Conservation (phyloP, 2,113 vertebrate species). For the Ammodytes marinus region DNA sequence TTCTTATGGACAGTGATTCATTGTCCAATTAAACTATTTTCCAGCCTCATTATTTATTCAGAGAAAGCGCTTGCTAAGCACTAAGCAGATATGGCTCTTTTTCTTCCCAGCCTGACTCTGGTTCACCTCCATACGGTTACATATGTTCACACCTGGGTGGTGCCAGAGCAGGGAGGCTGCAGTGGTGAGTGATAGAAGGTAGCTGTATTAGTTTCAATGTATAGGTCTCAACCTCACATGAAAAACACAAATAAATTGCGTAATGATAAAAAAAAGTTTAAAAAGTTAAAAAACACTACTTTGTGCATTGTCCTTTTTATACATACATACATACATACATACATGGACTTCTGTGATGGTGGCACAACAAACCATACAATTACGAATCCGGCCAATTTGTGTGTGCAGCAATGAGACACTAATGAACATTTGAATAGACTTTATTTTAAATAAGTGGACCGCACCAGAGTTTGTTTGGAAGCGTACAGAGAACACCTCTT, state of each 20-base stretch:
- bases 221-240: background rate
- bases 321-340: background rate
- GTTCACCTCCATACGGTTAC: constrained; percentile 29
- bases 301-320: background rate
- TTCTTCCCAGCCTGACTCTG: constrained; percentile 14
- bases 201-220: constrained; percentile 2
- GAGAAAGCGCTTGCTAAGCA: constrained; percentile 8
- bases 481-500: too few species aligned
- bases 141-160: constrained; percentile 39
- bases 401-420: constrained; percentile 2
- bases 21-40: constrained; percentile 48
- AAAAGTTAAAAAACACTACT: background rate
- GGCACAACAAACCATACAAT: background rate
- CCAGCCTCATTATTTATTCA: constrained; percentile 59
- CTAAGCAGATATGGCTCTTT: constrained; percentile 17
- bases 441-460: background rate
- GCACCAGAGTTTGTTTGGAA: too few species aligned
- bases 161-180: background rate
- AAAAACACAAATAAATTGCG: background rate
- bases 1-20: constrained; percentile 53
- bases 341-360: background rate
- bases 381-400: background rate
- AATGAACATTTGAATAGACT: background rate
- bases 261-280: too few species aligned
- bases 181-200: constrained; percentile 1